Conservation (phyloP, 2,113 vertebrate species). For the Piaya cayana region DNA sequence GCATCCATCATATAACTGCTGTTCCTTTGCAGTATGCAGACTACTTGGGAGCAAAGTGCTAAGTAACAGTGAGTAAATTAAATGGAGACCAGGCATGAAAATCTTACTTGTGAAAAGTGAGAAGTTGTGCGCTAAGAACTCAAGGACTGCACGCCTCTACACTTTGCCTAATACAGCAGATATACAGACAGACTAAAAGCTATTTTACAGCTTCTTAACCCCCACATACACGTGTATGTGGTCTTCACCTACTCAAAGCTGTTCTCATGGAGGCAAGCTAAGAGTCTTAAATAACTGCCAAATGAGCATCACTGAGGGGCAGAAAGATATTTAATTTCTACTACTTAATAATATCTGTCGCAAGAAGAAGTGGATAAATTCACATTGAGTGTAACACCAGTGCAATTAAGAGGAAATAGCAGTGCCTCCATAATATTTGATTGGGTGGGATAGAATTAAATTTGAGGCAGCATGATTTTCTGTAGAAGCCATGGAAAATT, state of each 20-base stretch:
- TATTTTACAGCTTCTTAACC: neutral
- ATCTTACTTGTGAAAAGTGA: neutral
- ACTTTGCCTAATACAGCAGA: neutral
- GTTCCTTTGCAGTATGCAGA: neutral
- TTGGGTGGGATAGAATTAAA: neutral
- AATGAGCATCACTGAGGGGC: neutral
- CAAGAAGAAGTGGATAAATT: neutral
- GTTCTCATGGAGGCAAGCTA: neutral
- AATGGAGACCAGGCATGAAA: neutral
- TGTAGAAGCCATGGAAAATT: neutral
- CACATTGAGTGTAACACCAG: neutral
- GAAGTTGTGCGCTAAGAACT: neutral
- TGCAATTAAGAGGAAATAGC: neutral
- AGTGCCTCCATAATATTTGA: neutral
- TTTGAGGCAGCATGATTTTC: neutral
- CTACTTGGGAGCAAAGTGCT: neutral
- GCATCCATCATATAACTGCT: neutral
- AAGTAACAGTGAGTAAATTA: neutral
- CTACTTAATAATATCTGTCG: neutral
- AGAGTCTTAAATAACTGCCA: neutral
- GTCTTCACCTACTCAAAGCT: neutral
- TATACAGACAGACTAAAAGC: neutral
- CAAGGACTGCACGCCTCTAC: neutral
- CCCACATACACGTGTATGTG: neutral
- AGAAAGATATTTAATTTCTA: neutral